Conservation (phyloP, 2,888 invertebrate genomes). For the Chironomus tentans region DNA sequence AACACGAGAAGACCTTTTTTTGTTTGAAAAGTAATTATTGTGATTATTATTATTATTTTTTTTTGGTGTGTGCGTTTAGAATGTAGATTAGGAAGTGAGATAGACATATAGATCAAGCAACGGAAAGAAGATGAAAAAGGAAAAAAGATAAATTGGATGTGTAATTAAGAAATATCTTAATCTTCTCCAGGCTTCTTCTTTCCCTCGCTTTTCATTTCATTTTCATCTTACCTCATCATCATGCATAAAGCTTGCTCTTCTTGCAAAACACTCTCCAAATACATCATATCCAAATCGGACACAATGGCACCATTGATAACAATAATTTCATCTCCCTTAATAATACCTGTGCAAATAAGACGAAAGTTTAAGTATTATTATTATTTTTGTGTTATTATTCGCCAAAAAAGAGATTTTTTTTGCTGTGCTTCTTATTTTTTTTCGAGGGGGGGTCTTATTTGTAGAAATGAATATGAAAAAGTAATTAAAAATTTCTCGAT, state of each 20-base stretch:
- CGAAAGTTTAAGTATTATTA: too few relatives aligned
- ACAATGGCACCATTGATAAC: slow-evolving; percentile 97
- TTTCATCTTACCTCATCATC: slow-evolving; percentile 75
- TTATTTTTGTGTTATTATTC: slow-evolving; percentile 28
- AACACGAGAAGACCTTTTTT: slow-evolving; percentile 63
- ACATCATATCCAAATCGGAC: slow-evolving; percentile 98
- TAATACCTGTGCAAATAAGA: slow-evolving; percentile 60
- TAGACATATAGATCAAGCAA: too few relatives aligned
- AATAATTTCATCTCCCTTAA: slow-evolving; percentile 97
- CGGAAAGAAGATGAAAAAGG: too few relatives aligned
- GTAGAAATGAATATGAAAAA: too few relatives aligned
- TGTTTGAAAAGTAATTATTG: not conserved
- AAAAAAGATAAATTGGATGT: too few relatives aligned
- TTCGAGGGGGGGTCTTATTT: too few relatives aligned
- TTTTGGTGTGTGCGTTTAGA: not conserved
- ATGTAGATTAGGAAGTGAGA: not conserved
- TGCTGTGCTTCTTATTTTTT: too few relatives aligned
- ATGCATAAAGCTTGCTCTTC: slow-evolving; percentile 89
- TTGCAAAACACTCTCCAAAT: slow-evolving; percentile 91
- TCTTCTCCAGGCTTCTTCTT: slow-evolving; percentile 43
- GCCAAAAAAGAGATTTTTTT: not conserved
- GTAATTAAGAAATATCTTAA: too few relatives aligned
- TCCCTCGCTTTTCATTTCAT: not conserved
- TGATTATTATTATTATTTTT: not conserved
- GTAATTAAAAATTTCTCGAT: too few relatives aligned